Percentiles rank a stretch among this genome's conserved stretches.
These are phyloP conservation scores for Ceratosolen solmsi DNA, from an alignment of 1,140 invertebrate species.

Conservation along the genomic window DNA sequence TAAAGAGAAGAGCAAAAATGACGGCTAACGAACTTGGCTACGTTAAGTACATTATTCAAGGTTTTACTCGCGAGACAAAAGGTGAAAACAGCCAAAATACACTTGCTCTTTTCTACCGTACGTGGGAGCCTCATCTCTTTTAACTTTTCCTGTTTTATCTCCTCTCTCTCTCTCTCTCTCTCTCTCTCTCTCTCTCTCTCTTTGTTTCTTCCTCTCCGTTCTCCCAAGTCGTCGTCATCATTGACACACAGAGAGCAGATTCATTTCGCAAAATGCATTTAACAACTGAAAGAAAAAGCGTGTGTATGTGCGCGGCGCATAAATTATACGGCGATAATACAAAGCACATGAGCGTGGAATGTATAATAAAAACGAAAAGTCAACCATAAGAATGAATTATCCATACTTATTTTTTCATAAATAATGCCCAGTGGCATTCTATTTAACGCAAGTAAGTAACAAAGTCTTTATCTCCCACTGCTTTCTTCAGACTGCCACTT, in stretches of 20 bases:
- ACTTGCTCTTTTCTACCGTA: not conserved
- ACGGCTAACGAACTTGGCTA: constrained; percentile 12
- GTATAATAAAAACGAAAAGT: constrained; percentile 1
- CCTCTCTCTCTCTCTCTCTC: too few relatives aligned
- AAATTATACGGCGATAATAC: not conserved
- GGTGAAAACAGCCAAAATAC: constrained; percentile 17
- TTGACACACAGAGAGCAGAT: not conserved
- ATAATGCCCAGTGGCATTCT: not conserved
- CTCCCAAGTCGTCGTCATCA: not conserved
- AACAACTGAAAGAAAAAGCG: not conserved
- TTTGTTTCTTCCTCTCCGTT: not conserved
- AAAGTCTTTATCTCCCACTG: not conserved
- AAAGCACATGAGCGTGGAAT: not conserved
- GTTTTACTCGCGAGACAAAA: constrained; percentile 9
- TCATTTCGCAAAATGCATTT: constrained; percentile 28
- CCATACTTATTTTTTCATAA: not conserved
- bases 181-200: not conserved
- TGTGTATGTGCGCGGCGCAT: not conserved
- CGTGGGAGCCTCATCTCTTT: not conserved
- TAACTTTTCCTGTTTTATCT: not conserved
- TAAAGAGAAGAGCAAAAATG: not conserved
- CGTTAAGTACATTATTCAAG: not conserved
- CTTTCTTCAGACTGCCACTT: not conserved
- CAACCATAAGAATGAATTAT: not conserved
- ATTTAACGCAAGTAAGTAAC: not conserved